Evolutionary conservation across 2,888 invertebrate genomes (phyloP).

Genomic region (Perithous albicinctus): DNA sequence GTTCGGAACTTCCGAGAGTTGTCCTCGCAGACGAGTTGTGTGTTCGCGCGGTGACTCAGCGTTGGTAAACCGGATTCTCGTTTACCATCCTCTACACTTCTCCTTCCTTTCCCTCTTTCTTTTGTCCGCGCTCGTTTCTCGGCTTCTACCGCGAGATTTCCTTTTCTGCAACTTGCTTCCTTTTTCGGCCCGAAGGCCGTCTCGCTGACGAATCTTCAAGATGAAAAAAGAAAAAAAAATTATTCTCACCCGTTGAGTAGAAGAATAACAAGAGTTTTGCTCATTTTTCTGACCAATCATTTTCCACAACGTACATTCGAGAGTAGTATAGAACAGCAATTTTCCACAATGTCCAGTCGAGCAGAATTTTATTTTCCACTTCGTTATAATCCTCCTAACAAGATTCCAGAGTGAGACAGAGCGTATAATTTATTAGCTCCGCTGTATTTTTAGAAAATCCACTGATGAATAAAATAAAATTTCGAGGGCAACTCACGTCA

Average conservation of each 20-base stretch:
- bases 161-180: constrained; percentile 3
- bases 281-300: neutral
- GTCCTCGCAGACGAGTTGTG: constrained; percentile 41
- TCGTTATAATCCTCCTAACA: constrained; percentile 3
- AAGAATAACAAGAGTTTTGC: neutral
- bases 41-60: constrained; percentile 58
- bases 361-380: neutral
- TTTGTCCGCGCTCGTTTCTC: neutral
- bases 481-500: constrained; percentile 23
- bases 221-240: neutral
- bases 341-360: neutral
- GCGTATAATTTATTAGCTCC: neutral
- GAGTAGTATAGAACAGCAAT: too few relatives aligned
- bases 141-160: neutral
- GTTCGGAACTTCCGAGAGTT: constrained; percentile 24
- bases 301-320: neutral
- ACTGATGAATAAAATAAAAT: constrained; percentile 7
- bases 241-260: neutral
- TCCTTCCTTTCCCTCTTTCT: constrained; percentile 1
- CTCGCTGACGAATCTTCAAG: neutral
- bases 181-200: constrained; percentile 5
- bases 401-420: neutral
- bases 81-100: constrained; percentile 18
- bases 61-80: constrained; percentile 63
- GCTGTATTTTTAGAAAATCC: neutral